Evolutionary conservation across 2,113 vertebrate species (phyloP).

Genomic region (Centrocercus urophasianus): DNA sequence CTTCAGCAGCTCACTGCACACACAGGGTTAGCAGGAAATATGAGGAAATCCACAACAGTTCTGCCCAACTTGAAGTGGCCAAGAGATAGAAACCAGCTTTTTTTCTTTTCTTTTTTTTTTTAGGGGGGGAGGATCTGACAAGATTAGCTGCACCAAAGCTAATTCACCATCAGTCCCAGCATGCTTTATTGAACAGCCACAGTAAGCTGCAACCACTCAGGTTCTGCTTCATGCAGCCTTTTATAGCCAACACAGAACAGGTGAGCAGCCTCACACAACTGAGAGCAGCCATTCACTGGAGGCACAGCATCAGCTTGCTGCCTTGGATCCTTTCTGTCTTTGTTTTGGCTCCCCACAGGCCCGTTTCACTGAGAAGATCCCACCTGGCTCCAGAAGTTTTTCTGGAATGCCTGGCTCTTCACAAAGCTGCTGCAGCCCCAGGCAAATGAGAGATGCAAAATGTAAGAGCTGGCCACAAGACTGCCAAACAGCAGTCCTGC

Average conservation of each 20-base stretch:
- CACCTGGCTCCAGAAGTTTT: not conserved
- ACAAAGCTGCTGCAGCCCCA: accelerated
- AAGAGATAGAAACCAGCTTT: not conserved
- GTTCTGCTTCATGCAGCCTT: not conserved
- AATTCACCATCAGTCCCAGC: not conserved
- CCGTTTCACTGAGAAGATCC: not conserved
- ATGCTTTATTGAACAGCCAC: accelerated
- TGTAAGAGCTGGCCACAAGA: not conserved
- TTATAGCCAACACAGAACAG: not conserved
- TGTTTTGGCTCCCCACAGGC: not conserved
- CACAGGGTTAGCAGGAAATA: conserved; percentile 20
- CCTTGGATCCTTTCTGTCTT: not conserved
- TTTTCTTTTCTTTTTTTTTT: not conserved
- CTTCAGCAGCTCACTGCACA: accelerated
- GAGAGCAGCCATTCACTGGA: not conserved
- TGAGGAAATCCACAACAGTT: not conserved
- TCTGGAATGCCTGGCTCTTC: not conserved
- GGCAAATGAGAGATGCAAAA: not conserved
- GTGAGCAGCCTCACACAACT: not conserved
- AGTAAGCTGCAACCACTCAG: not conserved
- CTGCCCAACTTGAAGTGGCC: not conserved
- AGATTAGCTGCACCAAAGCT: not conserved
- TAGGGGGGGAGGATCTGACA: not conserved
- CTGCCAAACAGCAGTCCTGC: not conserved
- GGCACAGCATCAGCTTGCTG: not conserved